These are phyloP conservation scores for Oreotrochilus melanogaster DNA, from an alignment of 2,113 vertebrate species.

Conservation along the genomic window DNA sequence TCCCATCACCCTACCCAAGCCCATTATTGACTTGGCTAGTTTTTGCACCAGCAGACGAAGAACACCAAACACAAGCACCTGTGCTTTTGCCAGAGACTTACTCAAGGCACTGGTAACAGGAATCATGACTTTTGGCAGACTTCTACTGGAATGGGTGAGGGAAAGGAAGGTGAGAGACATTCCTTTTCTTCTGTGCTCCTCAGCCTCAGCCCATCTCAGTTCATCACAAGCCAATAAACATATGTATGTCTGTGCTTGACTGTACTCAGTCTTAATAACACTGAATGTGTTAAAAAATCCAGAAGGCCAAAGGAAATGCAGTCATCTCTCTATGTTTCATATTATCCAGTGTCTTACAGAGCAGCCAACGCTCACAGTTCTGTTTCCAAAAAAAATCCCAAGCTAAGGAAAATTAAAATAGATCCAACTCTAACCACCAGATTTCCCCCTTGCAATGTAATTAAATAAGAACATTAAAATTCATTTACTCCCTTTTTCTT, in stretches of 20 bases:
- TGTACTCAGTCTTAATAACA: not conserved
- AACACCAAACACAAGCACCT: not conserved
- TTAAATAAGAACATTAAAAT: not conserved
- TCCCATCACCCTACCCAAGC: not conserved
- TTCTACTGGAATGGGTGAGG: not conserved
- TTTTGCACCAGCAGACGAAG: not conserved
- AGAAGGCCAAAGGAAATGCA: not conserved
- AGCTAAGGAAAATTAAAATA: not conserved
- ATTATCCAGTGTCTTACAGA: not conserved
- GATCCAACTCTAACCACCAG: not conserved
- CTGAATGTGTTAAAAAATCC: not conserved
- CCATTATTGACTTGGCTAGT: not conserved
- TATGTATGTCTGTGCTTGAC: not conserved
- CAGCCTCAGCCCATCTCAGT: not conserved
- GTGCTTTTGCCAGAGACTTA: not conserved
- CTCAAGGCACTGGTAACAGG: not conserved
- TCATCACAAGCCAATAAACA: not conserved
- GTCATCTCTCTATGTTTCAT: not conserved
- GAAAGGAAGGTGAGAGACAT: not conserved
- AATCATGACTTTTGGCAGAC: not conserved
- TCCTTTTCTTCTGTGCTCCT: not conserved
- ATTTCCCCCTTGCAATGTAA: not conserved
- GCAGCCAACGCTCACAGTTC: not conserved
- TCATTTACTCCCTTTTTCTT: not conserved
- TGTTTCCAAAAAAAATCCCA: not conserved